phyloP scores from a whole-genome alignment of 2,888 invertebrate genomes.

The Silvanus unidentatus region DNA sequence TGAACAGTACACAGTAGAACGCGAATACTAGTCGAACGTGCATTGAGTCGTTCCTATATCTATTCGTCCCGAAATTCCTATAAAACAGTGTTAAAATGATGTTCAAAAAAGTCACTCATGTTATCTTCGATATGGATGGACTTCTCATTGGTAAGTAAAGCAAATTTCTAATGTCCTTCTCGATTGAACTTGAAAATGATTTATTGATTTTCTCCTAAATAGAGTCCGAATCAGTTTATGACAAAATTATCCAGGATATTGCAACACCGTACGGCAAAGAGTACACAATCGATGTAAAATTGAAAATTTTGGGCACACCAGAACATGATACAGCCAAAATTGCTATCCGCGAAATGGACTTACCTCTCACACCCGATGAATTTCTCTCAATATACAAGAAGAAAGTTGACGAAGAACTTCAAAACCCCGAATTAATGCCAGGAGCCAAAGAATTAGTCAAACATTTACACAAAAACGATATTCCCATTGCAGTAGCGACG shows the following conservation, averaged over 20 bases:
- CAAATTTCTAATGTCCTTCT: too few relatives aligned
- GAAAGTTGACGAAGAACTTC: conserved; percentile 48
- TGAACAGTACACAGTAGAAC: too few relatives aligned
- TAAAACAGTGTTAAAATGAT: conserved; percentile 24
- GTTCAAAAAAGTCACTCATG: conserved; percentile 63
- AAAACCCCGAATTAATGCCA: conserved; percentile 53
- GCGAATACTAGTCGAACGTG: too few relatives aligned
- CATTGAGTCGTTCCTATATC: too few relatives aligned
- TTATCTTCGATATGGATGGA: conserved; percentile 70
- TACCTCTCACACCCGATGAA: conserved; percentile 58
- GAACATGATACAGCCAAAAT: conserved; percentile 50
- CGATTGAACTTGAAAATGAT: conserved; percentile 5
- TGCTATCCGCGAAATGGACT: conserved; percentile 51
- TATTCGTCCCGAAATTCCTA: not conserved
- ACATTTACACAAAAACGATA: conserved; percentile 54
- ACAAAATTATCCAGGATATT: conserved; percentile 64
- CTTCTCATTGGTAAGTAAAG: conserved; percentile 52
- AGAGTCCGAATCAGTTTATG: conserved; percentile 81
- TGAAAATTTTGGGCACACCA: conserved; percentile 50
- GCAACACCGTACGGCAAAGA: conserved; percentile 65
- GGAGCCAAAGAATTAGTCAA: conserved; percentile 43
- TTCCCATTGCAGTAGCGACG: conserved; percentile 66
- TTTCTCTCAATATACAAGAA: conserved; percentile 50
- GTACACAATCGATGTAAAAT: conserved; percentile 68
- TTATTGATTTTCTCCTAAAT: conserved; percentile 1